phyloP scores from a whole-genome alignment of 2,113 vertebrate genomes.

The Phocoena phocoena region DNA sequence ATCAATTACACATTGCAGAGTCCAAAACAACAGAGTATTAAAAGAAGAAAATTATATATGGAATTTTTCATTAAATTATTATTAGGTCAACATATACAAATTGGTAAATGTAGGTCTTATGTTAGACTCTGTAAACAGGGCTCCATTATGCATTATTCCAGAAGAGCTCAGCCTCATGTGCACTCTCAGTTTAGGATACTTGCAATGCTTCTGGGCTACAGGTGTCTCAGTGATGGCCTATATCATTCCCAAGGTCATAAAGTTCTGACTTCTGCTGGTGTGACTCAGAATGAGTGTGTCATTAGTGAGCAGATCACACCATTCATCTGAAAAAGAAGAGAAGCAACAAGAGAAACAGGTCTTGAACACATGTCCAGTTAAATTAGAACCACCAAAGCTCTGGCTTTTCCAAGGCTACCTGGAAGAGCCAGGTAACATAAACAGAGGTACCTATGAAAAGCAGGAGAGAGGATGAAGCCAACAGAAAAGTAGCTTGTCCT shows the following conservation, averaged over 20 bases:
- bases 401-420: not conserved
- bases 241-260: not conserved
- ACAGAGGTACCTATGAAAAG: not conserved
- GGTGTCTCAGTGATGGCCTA: not conserved
- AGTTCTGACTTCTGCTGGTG: not conserved
- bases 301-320: not conserved
- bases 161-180: not conserved
- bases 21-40: not conserved
- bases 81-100: not conserved
- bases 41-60: not conserved
- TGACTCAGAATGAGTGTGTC: not conserved
- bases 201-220: not conserved
- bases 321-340: not conserved
- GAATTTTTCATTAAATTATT: not conserved
- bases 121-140: not conserved
- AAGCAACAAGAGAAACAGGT: not conserved
- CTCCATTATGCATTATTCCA: not conserved
- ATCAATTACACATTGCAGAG: not conserved
- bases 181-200: not conserved
- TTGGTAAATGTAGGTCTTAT: not conserved
- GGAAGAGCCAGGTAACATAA: not conserved
- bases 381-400: not conserved
- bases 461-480: not conserved
- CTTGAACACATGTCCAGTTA: not conserved
- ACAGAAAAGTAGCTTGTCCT: not conserved